A percentile compares a stretch with the other conserved stretches of the same genome.
phyloP scores from a whole-genome alignment of 1,140 invertebrate genomes.

The Listronotus oregonensis region DNA sequence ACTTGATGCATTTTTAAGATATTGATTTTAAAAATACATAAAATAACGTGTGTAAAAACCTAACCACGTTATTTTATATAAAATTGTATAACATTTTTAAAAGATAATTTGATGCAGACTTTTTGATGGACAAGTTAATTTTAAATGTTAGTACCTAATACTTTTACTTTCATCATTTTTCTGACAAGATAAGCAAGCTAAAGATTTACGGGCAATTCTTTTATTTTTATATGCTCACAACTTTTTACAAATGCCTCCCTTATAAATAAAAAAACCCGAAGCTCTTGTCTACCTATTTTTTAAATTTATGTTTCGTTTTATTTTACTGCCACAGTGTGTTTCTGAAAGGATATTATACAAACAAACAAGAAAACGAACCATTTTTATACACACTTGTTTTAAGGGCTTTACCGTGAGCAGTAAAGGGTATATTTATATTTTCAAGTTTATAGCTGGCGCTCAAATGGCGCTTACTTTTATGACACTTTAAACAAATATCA shows the following conservation, averaged over 20 bases:
- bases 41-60: too few relatives aligned
- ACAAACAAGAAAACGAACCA: conserved; percentile 5
- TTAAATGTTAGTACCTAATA: too few relatives aligned
- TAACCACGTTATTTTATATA: too few relatives aligned
- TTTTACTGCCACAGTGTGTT: conserved; percentile 3
- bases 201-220: background rate
- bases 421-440: conserved; percentile 17
- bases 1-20: too few relatives aligned
- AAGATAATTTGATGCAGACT: too few relatives aligned
- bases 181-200: background rate
- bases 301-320: conserved; percentile 10
- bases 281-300: conserved; percentile 5
- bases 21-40: too few relatives aligned
- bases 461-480: conserved; percentile 9
- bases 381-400: conserved; percentile 15
- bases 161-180: too few relatives aligned
- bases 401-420: background rate
- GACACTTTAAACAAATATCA: conserved; percentile 14
- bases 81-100: too few relatives aligned
- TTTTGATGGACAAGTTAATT: too few relatives aligned
- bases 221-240: background rate
- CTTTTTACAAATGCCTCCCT: conserved; percentile 1
- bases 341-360: conserved; percentile 9
- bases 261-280: conserved; percentile 8
- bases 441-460: conserved; percentile 11